Percentiles rank a stretch among this genome's conserved stretches.
Conservation (phyloP, 2,113 vertebrate genomes). For the Bos taurus region ARS-UCD2.0 NC_037329.1:82647501-82648000, state of each 20-base stretch:
- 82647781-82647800: neutral
- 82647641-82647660: neutral
- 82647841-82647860: neutral
- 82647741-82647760: neutral
- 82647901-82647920: neutral
- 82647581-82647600: neutral
- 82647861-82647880: neutral
- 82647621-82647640: neutral
- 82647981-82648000: neutral
- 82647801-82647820: neutral
- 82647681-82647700: neutral
- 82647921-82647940: neutral
- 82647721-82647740: neutral
- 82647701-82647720: neutral
- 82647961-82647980: neutral
- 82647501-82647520: neutral
- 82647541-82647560: neutral
- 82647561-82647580: neutral
- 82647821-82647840: neutral
- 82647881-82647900: neutral
- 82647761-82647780: neutral
- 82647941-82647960: neutral
- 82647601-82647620: neutral
- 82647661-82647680: neutral
- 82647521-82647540: neutral